Evolutionary conservation across 2,797 vertebrate genomes (phyloP).

Genomic region (Huso huso): DNA sequence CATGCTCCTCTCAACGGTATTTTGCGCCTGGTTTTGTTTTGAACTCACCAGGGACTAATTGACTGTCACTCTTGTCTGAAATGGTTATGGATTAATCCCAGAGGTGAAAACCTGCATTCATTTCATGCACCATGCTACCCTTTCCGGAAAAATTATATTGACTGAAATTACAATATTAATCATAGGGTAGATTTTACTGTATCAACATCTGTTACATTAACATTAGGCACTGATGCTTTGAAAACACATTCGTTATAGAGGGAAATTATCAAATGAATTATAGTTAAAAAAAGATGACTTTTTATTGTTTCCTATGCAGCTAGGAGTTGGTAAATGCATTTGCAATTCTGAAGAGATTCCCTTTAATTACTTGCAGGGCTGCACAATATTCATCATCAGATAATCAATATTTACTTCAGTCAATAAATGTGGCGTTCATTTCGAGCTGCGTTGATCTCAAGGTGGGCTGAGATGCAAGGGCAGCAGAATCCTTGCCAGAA

Average conservation of each 20-base stretch:
- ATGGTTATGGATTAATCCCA: background rate
- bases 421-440: constrained; percentile 16
- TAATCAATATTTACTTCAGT: constrained; percentile 25
- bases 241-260: background rate
- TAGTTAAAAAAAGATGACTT: too few species aligned
- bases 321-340: too few species aligned
- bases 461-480: constrained; percentile 2
- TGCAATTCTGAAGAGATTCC: constrained; percentile 5
- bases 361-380: constrained; percentile 26
- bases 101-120: background rate
- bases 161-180: constrained; percentile 5
- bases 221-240: background rate
- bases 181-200: background rate
- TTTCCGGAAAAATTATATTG: constrained; percentile 1
- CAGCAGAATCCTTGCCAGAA: background rate
- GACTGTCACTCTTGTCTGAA: background rate
- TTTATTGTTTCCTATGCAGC: too few species aligned
- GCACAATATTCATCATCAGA: constrained; percentile 17
- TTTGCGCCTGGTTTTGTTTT: too few species aligned
- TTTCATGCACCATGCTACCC: background rate
- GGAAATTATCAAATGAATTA: too few species aligned
- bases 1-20: too few species aligned
- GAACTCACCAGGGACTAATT: background rate
- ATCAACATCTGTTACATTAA: constrained; percentile 3
- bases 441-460: background rate